Percentiles rank a stretch among this genome's conserved stretches.
Evolutionary conservation across 2,113 vertebrate genomes (phyloP).

Genomic region (Siniperca knerii): DNA sequence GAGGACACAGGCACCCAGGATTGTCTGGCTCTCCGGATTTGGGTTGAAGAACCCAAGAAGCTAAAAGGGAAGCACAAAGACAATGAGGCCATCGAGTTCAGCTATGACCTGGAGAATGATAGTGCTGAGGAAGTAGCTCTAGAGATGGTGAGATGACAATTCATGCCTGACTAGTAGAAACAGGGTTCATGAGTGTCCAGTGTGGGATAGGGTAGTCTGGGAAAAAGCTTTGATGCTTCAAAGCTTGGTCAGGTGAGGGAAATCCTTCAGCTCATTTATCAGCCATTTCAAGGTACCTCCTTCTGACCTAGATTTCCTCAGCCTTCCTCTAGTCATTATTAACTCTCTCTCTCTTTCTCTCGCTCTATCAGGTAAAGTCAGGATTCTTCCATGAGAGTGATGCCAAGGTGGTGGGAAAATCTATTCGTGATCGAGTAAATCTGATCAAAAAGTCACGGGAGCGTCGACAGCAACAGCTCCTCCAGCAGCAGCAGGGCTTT

Average conservation of each 20-base stretch:
- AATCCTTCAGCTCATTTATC: conserved; percentile 28
- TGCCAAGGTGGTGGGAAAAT: conserved; percentile 93
- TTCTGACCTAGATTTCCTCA: conserved; percentile 39
- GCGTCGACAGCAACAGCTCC: conserved; percentile 83
- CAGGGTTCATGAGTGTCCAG: not conserved
- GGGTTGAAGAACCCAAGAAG: conserved; percentile 97
- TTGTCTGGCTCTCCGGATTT: conserved; percentile 91
- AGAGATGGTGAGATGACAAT: conserved; percentile 90
- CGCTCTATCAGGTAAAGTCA: conserved; percentile 88
- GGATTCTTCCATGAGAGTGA: conserved; percentile 96
- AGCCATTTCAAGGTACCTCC: conserved; percentile 11
- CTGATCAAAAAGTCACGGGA: conserved; percentile 92
- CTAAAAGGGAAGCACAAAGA: conserved; percentile 98
- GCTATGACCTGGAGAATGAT: conserved; percentile 92
- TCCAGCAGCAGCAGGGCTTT: conserved; percentile 68
- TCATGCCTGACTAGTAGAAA: not conserved
- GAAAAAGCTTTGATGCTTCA: conserved; percentile 25
- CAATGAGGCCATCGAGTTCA: conserved; percentile 98
- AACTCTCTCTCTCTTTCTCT: not conserved
- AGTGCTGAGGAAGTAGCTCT: conserved; percentile 93
- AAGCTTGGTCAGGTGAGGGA: conserved; percentile 8
- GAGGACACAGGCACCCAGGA: conserved; percentile 87
- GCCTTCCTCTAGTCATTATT: conserved; percentile 6
- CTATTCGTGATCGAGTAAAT: conserved; percentile 91
- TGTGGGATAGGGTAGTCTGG: not conserved